Evolutionary conservation across 2,888 invertebrate species (phyloP), one percentile per base, ranked within the genome.

Genomic region (Arge pagana): DNA sequence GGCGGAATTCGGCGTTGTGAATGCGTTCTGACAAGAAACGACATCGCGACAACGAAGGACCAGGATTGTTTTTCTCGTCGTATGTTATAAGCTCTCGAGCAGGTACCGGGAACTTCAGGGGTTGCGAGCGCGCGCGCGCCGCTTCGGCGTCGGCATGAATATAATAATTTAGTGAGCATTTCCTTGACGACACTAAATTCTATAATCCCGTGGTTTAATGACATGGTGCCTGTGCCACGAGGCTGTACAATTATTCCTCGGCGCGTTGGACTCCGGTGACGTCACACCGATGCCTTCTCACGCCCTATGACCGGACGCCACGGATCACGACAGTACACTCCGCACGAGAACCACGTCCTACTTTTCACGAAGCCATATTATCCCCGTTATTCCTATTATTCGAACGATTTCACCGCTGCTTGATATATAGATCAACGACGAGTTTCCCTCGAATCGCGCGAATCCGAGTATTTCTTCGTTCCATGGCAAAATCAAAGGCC

Each of bases 141-240:
- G n/a, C n/a, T n/a, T n/a, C n/a, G n/a, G n/a, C n/a, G n/a, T 10
- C n/a, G n/a, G 36, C 31, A 68, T 72, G 72, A 72, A 72, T 65
- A 73, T 70, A 70, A 73, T 72, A 72, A 73, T 72, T 72, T 72
- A 72, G 71, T 72, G 70, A 70, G 65, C 70, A 73, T 72, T 72
- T 72, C 70, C 68, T 70, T 67, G 69, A 72, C 70, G 72, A 72
- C 70, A 72, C 72, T 65, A 72, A 72, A 71, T 72, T 72, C 71
- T 72, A 73, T 70, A 71, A 73, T 72, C 69, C 67, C 64, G 68
- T 57, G 59, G 59, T 70, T 70, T 72, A 73, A 72, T 72, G 72
- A 73, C 72, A 73, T 67, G 70, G 70, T 71, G 72, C 70, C 72
- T 45, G 11, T 72, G 71, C 70, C 66, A 72, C 70, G 71, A 67